phyloP scores from a whole-genome alignment of 2,888 invertebrate species.

The Synanthedon vespiformis region DNA sequence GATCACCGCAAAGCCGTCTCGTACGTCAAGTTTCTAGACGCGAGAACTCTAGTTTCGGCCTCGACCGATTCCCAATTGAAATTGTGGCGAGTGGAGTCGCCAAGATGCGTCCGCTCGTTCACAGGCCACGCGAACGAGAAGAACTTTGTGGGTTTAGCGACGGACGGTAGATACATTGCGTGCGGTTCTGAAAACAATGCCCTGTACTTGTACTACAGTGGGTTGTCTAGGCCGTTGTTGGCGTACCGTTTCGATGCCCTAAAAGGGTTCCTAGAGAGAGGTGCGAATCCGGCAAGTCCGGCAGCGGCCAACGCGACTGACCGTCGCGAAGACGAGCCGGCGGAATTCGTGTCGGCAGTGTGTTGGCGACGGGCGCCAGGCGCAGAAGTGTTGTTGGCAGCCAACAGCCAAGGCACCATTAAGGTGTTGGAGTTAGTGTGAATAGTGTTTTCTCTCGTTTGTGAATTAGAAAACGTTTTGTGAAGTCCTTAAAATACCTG shows the following conservation, averaged over 20 bases:
- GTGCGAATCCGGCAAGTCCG: too few species aligned
- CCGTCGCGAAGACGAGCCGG: constrained; percentile 85
- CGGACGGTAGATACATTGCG: constrained; percentile 91
- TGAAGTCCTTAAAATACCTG: neutral
- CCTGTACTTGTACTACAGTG: constrained; percentile 91
- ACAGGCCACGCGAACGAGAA: constrained; percentile 95
- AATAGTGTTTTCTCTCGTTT: constrained; percentile 9
- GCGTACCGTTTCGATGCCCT: constrained; percentile 89
- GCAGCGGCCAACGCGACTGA: constrained; percentile 25
- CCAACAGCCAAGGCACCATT: constrained; percentile 94
- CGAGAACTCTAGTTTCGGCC: constrained; percentile 88
- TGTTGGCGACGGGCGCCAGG: constrained; percentile 90
- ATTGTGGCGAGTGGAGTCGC: constrained; percentile 88
- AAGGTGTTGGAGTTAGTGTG: constrained; percentile 85
- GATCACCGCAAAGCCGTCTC: constrained; percentile 95
- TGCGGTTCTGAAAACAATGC: constrained; percentile 97
- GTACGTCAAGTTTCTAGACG: constrained; percentile 91
- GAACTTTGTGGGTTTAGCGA: constrained; percentile 94
- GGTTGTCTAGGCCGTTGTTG: constrained; percentile 86
- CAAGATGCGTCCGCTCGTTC: constrained; percentile 85
- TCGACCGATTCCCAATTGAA: constrained; percentile 92
- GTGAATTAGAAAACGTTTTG: neutral
- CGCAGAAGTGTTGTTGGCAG: constrained; percentile 81
- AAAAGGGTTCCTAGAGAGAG: constrained; percentile 78
- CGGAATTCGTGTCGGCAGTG: constrained; percentile 95